Percentiles rank a stretch among this genome's conserved stretches.
phyloP scores from a whole-genome alignment of 2,888 invertebrate genomes.

The Cenopis cana region DNA sequence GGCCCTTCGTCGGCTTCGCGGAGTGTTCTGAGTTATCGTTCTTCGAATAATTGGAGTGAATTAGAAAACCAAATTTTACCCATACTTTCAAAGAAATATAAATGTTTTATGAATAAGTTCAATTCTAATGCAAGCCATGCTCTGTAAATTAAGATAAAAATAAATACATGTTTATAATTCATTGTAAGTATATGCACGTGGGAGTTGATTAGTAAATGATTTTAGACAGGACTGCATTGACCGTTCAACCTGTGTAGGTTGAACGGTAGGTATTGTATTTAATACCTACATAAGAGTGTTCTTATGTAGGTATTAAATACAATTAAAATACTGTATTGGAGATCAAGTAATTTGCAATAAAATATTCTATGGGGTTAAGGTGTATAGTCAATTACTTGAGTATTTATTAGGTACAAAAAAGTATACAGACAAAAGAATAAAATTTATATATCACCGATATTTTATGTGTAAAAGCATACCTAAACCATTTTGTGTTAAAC shows the following conservation, averaged over 20 bases:
- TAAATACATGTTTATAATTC: conserved; percentile 3
- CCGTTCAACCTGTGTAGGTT: conserved; percentile 26
- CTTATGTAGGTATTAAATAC: conserved; percentile 20
- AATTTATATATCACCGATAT: too few relatives aligned
- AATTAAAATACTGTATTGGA: not conserved
- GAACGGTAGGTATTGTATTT: too few relatives aligned
- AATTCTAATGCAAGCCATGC: not conserved
- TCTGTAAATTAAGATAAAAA: not conserved
- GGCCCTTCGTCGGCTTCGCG: not conserved
- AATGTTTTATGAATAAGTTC: not conserved
- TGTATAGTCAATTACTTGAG: not conserved
- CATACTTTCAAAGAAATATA: not conserved
- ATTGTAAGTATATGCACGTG: conserved; percentile 21
- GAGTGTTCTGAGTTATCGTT: not conserved
- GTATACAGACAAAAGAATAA: not conserved
- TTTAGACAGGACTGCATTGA: conserved; percentile 31
- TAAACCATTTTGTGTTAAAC: too few relatives aligned
- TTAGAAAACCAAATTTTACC: not conserved
- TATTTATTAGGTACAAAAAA: not conserved
- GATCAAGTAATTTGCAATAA: not conserved
- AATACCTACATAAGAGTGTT: too few relatives aligned
- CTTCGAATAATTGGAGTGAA: not conserved
- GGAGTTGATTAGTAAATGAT: conserved; percentile 29
- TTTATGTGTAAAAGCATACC: too few relatives aligned
- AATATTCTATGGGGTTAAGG: not conserved